phyloP scores from a whole-genome alignment of 2,888 invertebrate genomes.

The Alentia gelatinosa region DNA sequence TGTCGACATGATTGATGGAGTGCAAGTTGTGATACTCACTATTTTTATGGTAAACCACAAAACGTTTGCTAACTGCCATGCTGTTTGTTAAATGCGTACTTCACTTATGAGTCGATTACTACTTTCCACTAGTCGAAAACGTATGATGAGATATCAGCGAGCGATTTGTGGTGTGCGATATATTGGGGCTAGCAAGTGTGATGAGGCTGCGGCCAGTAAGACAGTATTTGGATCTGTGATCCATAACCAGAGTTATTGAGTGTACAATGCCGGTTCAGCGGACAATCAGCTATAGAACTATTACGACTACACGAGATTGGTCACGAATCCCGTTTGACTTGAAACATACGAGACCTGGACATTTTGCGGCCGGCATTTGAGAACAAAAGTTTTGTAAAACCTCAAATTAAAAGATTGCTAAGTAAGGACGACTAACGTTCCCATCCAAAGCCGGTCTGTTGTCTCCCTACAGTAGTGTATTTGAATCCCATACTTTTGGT shows the following conservation, averaged over 20 bases:
- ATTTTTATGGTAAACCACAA: neutral
- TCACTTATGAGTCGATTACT: neutral
- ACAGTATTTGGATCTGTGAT: neutral
- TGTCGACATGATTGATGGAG: neutral
- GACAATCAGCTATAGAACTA: neutral
- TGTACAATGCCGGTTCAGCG: neutral
- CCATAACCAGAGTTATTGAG: neutral
- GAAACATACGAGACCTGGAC: neutral
- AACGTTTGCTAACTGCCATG: neutral
- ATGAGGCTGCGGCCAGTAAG: neutral
- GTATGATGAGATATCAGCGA: neutral
- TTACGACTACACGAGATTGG: neutral
- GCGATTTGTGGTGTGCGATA: neutral
- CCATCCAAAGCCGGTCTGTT: no score
- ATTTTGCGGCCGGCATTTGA: neutral
- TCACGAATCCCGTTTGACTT: neutral
- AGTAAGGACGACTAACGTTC: no score
- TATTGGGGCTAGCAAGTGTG: neutral
- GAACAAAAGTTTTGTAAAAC: no score
- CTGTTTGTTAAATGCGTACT: neutral
- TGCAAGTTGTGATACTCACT: slow-evolving; percentile 13
- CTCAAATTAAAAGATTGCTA: no score
- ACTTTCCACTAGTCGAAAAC: neutral
- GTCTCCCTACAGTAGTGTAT: no score
- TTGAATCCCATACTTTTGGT: no score